Percentiles rank a stretch among this genome's conserved stretches.
phyloP scores from a whole-genome alignment of 1,140 invertebrate species.

The Paralvinella palmiformis region DNA sequence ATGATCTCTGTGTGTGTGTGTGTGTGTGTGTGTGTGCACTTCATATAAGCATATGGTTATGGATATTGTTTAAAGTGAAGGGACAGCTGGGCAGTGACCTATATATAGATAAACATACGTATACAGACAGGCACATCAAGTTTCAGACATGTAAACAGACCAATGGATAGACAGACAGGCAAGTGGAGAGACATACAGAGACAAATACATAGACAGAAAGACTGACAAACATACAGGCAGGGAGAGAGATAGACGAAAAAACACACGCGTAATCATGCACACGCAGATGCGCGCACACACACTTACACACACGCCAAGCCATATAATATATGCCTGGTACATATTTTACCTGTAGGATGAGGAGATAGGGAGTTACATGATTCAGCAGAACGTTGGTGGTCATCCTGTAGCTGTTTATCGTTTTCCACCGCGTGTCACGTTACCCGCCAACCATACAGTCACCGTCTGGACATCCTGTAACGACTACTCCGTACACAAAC shows the following conservation, averaged over 20 bases:
- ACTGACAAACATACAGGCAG: too few species aligned
- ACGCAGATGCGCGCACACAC: background rate
- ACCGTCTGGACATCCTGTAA: conserved; percentile 44
- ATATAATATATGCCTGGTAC: background rate
- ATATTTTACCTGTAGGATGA: conserved; percentile 30
- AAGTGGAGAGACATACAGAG: background rate
- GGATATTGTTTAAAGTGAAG: too few species aligned
- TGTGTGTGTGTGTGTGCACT: too few species aligned
- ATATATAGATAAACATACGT: too few species aligned
- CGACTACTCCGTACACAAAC: conserved; percentile 41
- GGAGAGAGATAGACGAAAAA: too few species aligned
- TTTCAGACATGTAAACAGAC: too few species aligned
- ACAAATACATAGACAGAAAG: background rate
- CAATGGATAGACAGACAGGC: background rate
- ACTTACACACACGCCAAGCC: background rate
- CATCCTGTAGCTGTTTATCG: conserved; percentile 47
- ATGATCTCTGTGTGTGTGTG: too few species aligned
- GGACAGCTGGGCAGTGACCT: too few species aligned
- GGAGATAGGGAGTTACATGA: conserved; percentile 45
- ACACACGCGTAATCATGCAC: background rate
- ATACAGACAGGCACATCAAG: too few species aligned
- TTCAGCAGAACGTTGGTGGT: conserved; percentile 47
- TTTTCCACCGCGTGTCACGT: conserved; percentile 41
- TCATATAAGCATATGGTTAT: too few species aligned
- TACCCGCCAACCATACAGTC: conserved; percentile 36